Evolutionary conservation across 2,888 invertebrate genomes (phyloP).

Genomic region (Ctenicera cuprea): DNA sequence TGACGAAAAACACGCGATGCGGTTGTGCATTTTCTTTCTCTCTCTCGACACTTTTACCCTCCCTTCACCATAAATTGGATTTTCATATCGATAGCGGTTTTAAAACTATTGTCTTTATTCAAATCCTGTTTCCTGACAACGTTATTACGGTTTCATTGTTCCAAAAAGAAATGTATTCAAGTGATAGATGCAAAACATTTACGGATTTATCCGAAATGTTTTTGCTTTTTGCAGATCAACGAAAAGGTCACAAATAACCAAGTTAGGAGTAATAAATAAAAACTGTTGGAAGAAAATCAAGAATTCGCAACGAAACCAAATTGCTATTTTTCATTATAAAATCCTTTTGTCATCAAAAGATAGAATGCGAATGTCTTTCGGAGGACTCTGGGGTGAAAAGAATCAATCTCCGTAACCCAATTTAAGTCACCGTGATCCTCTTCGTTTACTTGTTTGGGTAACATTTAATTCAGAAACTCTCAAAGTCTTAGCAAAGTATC

Average conservation of each 20-base stretch:
- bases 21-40: constrained; percentile 11
- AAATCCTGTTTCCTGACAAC: constrained; percentile 22
- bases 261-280: constrained; percentile 19
- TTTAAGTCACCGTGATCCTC: constrained; percentile 45
- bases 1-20: constrained; percentile 32
- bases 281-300: neutral
- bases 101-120: constrained; percentile 24
- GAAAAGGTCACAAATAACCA: neutral
- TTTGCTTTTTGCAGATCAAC: too few relatives aligned
- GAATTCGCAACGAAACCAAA: constrained; percentile 20
- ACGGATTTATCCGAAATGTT: too few relatives aligned
- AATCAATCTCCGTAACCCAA: constrained; percentile 51
- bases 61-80: constrained; percentile 34
- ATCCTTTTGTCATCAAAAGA: constrained; percentile 42
- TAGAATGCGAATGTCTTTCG: constrained; percentile 34
- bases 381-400: constrained; percentile 29
- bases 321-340: constrained; percentile 46
- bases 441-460: constrained; percentile 50
- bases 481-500: constrained; percentile 43
- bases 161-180: neutral
- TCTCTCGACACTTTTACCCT: neutral
- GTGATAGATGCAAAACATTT: neutral
- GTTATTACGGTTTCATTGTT: neutral
- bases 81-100: constrained; percentile 31
- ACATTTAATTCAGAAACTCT: constrained; percentile 46